Conservation (phyloP, 2,797 vertebrate species). For the Muscicapa comitata region DNA sequence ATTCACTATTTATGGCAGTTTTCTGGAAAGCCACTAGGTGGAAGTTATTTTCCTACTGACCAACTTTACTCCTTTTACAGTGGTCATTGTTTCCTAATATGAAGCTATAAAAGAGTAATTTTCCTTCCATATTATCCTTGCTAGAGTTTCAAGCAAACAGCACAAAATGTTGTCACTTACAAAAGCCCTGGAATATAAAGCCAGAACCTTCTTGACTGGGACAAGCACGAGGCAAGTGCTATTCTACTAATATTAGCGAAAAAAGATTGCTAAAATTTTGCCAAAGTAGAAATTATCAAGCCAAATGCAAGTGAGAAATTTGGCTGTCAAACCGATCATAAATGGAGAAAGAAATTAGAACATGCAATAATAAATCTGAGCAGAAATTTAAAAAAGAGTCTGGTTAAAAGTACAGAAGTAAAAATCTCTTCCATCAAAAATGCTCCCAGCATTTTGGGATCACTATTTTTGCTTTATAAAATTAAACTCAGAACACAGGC, state of each 20-base stretch:
- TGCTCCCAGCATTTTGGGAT: not conserved
- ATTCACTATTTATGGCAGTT: constrained; percentile 10
- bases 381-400: not conserved
- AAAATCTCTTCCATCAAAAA: not conserved
- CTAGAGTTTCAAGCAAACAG: not conserved
- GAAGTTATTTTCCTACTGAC: constrained; percentile 54
- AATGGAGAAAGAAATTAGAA: not conserved
- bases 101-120: not conserved
- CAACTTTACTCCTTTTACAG: not conserved
- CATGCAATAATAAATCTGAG: not conserved
- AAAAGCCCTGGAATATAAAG: not conserved
- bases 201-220: not conserved
- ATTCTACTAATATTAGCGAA: not conserved
- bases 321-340: not conserved
- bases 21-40: constrained; percentile 61
- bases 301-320: not conserved
- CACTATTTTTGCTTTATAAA: constrained; percentile 28
- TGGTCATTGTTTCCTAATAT: not conserved
- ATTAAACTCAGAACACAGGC: not conserved
- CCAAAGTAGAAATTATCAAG: not conserved
- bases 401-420: not conserved
- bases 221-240: not conserved
- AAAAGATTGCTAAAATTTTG: not conserved
- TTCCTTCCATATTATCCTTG: not conserved
- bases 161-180: not conserved